A percentile compares a stretch with the other conserved stretches of the same genome.
Evolutionary conservation across 2,797 vertebrate species (phyloP).

Genomic region (Cuculus canorus): DNA sequence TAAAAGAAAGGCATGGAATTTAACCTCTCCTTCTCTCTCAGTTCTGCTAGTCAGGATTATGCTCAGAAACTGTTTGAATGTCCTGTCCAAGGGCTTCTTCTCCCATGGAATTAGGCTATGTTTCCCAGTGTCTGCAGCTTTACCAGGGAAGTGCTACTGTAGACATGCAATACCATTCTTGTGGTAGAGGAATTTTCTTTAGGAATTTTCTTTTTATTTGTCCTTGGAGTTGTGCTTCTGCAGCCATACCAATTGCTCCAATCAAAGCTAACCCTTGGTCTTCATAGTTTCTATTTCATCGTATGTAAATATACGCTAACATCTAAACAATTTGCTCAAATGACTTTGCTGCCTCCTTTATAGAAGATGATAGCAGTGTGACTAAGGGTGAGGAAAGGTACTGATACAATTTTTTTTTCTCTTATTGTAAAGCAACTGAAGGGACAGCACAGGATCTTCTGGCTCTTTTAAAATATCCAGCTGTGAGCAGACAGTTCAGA

Average conservation of each 20-base stretch:
- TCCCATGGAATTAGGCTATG: neutral
- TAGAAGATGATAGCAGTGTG: neutral
- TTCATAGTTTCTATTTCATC: neutral
- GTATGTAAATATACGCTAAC: conserved; percentile 1
- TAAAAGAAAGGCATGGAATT: neutral
- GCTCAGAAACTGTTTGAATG: neutral
- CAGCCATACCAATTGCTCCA: neutral
- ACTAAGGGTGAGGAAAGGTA: neutral
- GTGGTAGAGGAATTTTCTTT: neutral
- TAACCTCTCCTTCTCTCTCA: neutral
- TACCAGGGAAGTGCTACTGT: neutral
- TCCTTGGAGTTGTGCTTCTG: neutral
- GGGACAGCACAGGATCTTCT: neutral
- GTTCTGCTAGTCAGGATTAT: neutral
- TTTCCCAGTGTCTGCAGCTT: neutral
- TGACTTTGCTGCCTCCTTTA: neutral
- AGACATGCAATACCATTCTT: neutral
- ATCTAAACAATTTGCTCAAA: neutral
- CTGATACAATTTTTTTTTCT: neutral
- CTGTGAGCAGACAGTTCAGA: neutral
- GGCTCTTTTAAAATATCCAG: neutral
- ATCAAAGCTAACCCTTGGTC: neutral
- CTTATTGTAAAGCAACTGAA: neutral
- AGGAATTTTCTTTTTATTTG: neutral
- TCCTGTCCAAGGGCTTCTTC: neutral